Conservation (phyloP, 2,797 vertebrate species). For the Paguma larvata region DNA sequence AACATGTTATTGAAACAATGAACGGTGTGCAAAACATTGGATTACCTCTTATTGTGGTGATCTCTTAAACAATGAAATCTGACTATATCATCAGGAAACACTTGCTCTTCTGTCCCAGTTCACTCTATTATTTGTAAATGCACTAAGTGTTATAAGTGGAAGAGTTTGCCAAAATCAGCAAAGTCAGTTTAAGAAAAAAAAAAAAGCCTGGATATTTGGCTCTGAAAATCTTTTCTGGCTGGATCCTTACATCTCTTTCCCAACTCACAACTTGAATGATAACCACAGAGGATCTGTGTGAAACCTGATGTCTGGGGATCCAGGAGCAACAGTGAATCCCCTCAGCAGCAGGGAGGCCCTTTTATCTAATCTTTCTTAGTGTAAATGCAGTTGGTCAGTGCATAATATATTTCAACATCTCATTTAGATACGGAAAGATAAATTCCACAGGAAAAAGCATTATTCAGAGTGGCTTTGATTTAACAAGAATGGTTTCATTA, state of each 20-base stretch:
- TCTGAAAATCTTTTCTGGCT: slow-evolving; percentile 57
- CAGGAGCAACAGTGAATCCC: neutral
- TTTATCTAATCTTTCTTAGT: slow-evolving; percentile 61
- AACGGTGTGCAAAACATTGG: neutral
- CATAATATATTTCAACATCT: neutral
- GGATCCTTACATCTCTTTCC: slow-evolving; percentile 56
- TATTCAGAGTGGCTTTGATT: slow-evolving; percentile 62
- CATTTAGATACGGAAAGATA: slow-evolving; percentile 14
- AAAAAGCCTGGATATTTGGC: neutral
- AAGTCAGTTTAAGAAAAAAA: slow-evolving; percentile 6
- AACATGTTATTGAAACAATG: neutral
- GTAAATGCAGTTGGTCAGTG: neutral
- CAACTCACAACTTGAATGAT: slow-evolving; percentile 31
- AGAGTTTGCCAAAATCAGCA: slow-evolving; percentile 77
- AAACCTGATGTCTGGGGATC: neutral
- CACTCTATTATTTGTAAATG: slow-evolving; percentile 54
- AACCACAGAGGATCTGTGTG: slow-evolving; percentile 22
- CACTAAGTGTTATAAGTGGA: slow-evolving; percentile 6
- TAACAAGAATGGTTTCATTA: slow-evolving; percentile 52
- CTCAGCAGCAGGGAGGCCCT: neutral
- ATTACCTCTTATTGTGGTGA: neutral
- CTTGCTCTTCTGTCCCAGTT: slow-evolving; percentile 36
- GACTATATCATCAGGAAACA: slow-evolving; percentile 71
- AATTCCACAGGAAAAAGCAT: neutral
- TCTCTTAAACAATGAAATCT: slow-evolving; percentile 33